phyloP scores from a whole-genome alignment of 2,113 vertebrate species.

The Prochilodus magdalenae region DNA sequence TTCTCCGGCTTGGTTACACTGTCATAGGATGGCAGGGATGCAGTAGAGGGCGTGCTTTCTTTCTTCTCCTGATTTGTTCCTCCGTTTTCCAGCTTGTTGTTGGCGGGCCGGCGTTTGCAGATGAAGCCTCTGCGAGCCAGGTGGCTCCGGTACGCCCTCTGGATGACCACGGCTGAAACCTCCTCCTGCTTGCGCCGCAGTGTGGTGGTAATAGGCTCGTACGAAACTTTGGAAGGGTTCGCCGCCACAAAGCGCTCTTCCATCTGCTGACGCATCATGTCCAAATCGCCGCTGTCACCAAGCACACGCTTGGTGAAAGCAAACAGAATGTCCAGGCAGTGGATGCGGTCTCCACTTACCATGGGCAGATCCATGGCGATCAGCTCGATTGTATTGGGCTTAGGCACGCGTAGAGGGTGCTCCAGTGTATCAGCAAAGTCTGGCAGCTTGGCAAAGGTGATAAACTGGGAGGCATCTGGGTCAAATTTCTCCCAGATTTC shows the following conservation, averaged over 20 bases:
- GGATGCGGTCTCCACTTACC: constrained; percentile 98
- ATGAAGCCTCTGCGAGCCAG: constrained; percentile 85
- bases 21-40: constrained; percentile 97
- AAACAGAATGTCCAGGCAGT: constrained; percentile 98
- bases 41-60: constrained; percentile 94
- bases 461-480: constrained; percentile 96
- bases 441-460: constrained; percentile 93
- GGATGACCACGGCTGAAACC: constrained; percentile 90
- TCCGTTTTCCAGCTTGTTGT: constrained; percentile 90
- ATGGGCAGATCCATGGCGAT: constrained; percentile 99
- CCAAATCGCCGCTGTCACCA: constrained; percentile 96
- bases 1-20: constrained; percentile 98
- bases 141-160: constrained; percentile 89
- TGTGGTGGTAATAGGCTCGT: constrained; percentile 97
- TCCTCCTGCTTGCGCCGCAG: constrained; percentile 97
- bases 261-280: constrained; percentile 98
- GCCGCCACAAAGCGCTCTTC: constrained; percentile 98
- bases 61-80: constrained; percentile 91
- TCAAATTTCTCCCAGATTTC: constrained; percentile 99
- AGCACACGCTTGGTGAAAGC: constrained; percentile 98
- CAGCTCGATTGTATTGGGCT: constrained; percentile 98
- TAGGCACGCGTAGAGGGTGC: constrained; percentile 92
- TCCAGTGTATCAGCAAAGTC: constrained; percentile 97
- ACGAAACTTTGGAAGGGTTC: constrained; percentile 99
- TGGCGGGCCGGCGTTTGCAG: constrained; percentile 78